A percentile compares a stretch with the other conserved stretches of the same genome.
Conservation (phyloP, 2,797 vertebrate genomes). For the Huso huso region DNA sequence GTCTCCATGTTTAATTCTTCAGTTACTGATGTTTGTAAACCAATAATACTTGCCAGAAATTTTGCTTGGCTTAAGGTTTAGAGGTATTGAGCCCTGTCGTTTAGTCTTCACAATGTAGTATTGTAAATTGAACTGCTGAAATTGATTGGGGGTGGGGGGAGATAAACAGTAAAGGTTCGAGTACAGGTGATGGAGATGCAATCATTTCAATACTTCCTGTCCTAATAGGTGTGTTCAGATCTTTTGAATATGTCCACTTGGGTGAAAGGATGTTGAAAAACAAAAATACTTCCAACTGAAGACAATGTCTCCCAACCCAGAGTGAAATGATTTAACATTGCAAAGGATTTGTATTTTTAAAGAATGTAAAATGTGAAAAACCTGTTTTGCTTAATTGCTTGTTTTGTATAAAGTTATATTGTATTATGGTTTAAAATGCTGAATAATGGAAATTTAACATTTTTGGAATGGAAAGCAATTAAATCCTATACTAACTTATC, state of each 20-base stretch:
- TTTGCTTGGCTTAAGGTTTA: no score
- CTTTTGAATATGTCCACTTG: constrained; percentile 20
- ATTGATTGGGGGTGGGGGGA: no score
- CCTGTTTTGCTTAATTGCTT: constrained; percentile 83
- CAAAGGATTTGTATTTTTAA: constrained; percentile 93
- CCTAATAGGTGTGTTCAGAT: constrained; percentile 7
- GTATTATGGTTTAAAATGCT: constrained; percentile 69
- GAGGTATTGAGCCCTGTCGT: no score
- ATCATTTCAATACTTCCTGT: not conserved
- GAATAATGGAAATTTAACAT: constrained; percentile 68
- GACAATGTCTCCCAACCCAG: constrained; percentile 73
- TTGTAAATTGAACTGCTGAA: no score
- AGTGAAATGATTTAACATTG: constrained; percentile 51
- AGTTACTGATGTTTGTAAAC: not conserved
- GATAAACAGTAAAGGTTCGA: no score
- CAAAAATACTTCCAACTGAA: constrained; percentile 81
- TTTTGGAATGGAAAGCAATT: constrained; percentile 93
- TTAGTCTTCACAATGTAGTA: no score
- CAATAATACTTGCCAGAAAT: not conserved
- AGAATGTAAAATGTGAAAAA: constrained; percentile 89
- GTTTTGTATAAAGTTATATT: constrained; percentile 93
- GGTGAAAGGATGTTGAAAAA: constrained; percentile 26
- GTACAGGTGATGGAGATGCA: not conserved
- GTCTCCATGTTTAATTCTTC: not conserved
- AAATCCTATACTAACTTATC: constrained; percentile 74